Evolutionary conservation across 2,888 invertebrate genomes (phyloP).

Genomic region (Steinernema scapterisci): DNA sequence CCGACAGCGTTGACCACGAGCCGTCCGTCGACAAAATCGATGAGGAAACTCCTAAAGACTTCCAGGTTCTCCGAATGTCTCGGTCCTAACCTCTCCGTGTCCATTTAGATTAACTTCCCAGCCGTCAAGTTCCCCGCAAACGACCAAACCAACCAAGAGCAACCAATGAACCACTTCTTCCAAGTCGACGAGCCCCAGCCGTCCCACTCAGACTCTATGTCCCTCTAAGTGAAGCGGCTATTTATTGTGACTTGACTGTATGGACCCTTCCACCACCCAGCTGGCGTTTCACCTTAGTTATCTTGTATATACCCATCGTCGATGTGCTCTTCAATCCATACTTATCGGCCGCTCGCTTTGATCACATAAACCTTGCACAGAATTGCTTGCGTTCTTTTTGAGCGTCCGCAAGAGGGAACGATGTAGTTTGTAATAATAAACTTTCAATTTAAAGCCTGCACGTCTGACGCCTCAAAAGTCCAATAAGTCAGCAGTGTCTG

Average conservation of each 20-base stretch:
- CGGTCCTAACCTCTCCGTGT: neutral
- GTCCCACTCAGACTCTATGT: conserved; percentile 23
- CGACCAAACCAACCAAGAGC: conserved; percentile 26
- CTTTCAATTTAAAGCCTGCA: neutral
- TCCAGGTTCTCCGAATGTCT: neutral
- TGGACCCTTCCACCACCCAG: neutral
- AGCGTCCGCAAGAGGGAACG: neutral
- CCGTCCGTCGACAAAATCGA: neutral
- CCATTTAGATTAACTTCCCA: conserved; percentile 44
- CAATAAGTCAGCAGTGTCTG: too few relatives aligned
- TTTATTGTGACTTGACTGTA: conserved; percentile 3
- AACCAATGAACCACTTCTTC: conserved; percentile 35
- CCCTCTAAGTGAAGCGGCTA: conserved; percentile 4
- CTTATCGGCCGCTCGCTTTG: neutral
- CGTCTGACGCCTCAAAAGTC: too few relatives aligned
- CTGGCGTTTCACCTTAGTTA: conserved; percentile 1
- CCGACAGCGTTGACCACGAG: neutral
- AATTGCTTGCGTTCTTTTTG: neutral
- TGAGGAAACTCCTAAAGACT: neutral
- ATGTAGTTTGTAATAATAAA: conserved; percentile 5
- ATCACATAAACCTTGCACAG: neutral
- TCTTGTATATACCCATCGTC: conserved; percentile 18
- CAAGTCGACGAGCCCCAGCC: conserved; percentile 42
- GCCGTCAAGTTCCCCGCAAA: conserved; percentile 42
- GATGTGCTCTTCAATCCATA: conserved; percentile 9